A percentile compares a stretch with the other conserved stretches of the same genome.
Conservation (phyloP, 2,113 vertebrate genomes). For the Grammomys dolichurus region DNA sequence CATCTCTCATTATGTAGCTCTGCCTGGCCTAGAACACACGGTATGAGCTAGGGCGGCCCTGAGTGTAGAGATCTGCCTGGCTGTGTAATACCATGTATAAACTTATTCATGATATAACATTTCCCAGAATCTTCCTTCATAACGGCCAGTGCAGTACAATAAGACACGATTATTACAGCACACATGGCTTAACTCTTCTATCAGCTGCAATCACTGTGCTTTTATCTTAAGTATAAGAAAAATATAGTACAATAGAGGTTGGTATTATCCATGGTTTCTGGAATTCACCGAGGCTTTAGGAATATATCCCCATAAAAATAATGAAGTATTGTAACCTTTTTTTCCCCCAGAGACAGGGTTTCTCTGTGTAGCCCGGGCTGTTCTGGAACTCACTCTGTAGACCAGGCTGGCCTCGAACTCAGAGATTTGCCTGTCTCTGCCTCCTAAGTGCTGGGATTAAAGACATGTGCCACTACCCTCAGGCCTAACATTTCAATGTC, state of each 20-base stretch:
- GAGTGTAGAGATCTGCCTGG: neutral
- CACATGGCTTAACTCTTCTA: neutral
- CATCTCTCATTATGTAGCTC: neutral
- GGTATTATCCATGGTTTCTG: neutral
- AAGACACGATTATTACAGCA: neutral
- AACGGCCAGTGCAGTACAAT: neutral
- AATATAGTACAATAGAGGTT: neutral
- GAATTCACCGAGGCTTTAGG: neutral
- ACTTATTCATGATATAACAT: neutral
- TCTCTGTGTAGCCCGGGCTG: neutral
- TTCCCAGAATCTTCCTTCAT: neutral
- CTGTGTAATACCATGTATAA: neutral
- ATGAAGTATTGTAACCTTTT: neutral
- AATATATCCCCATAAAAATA: neutral
- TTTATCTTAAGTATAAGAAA: neutral
- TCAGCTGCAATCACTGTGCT: neutral
- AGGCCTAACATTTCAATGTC: neutral
- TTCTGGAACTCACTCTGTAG: neutral
- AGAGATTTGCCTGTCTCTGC: neutral
- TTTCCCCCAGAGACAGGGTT: no score
- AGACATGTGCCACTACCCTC: accelerated
- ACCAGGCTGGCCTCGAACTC: neutral
- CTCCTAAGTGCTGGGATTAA: neutral
- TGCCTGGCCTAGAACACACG: neutral
- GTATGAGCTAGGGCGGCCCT: neutral